Base-by-base conservation (phyloP, 92 coral and sea anemone species). In the Porites cylindrica region DNA sequence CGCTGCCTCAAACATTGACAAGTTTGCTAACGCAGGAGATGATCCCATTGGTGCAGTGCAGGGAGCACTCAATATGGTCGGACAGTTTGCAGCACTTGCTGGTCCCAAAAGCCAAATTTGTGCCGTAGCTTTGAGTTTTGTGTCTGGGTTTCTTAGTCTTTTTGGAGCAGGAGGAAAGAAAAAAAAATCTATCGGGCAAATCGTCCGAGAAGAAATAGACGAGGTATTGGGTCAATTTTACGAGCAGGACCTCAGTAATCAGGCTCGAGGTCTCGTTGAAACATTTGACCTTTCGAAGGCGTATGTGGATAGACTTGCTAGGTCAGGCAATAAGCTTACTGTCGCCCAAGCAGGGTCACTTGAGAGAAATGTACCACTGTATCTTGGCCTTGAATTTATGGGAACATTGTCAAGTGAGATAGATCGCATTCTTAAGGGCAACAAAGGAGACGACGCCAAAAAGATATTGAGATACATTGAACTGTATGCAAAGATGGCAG, bases 201-300 rank as follows among this genome's bases (percentile, higher is more conserved):
- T 86, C 72, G 65, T 87, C 10, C 63, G 87, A 63, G 59, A 70
- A 51, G 79, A 87, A 52, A 54, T 63, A 14, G 32, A 87, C 21
- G 73, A 76, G 70, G 14, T 26, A 21, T 3, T 38, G 47, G 47
- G 47, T 38, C 47, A 38, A 4, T 38, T 38, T 38, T 80, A 80
- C n/a, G 79, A 79, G 43, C 51, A 63, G 24, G 70, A 80, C n/a
- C 87, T 87, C 13, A 80, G 79, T 16, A 71, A 79, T 61, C 70
- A 87, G 62, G 90, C 90, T 14, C 78, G 86, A 66, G 87, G 90
- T 64, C 72, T 70, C 54, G 38, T 80, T 17, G 51, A 70, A 12
- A 73, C 59, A 18, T 87, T 87, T 20, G 85, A 87, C 58, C 63
- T 58, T 21, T 87, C 90, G 18, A 79, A 87, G 52, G 86, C 90